phyloP scores from a whole-genome alignment of 2,113 vertebrate species.

The Toxostoma redivivum region DNA sequence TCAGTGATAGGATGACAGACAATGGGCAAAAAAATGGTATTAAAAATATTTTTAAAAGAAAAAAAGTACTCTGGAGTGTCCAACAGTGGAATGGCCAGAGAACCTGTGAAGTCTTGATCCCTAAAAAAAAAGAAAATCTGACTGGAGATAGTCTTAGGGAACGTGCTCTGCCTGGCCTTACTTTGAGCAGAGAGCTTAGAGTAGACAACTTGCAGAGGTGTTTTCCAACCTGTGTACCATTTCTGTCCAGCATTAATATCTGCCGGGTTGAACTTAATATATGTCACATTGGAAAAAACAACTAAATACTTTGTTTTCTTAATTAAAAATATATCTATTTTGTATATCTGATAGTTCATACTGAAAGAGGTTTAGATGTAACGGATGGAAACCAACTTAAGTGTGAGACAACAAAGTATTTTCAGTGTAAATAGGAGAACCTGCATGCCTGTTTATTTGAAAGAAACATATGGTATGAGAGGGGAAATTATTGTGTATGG shows the following conservation, averaged over 20 bases:
- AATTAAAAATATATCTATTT: not conserved
- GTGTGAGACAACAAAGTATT: not conserved
- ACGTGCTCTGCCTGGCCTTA: accelerated
- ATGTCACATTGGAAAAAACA: not conserved
- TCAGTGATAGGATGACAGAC: not conserved
- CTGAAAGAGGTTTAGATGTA: not conserved
- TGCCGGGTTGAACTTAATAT: not conserved
- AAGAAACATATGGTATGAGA: not conserved
- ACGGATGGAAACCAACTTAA: not conserved
- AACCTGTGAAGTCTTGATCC: not conserved
- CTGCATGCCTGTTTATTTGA: not conserved
- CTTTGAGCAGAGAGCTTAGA: not conserved
- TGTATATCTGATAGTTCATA: not conserved
- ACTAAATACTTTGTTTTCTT: not conserved
- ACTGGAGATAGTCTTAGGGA: not conserved
- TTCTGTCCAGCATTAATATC: not conserved
- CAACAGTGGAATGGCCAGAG: not conserved
- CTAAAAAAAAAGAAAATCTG: not conserved
- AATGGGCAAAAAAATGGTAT: not conserved
- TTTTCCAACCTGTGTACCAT: not conserved
- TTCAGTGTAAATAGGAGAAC: not conserved
- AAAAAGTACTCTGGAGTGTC: not conserved
- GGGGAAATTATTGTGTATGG: not conserved
- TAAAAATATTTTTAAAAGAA: not conserved
- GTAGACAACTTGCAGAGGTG: not conserved